Evolutionary conservation across 2,113 vertebrate genomes (phyloP), one percentile per base, ranked within the genome.

Genomic region (Pedionomus torquatus): DNA sequence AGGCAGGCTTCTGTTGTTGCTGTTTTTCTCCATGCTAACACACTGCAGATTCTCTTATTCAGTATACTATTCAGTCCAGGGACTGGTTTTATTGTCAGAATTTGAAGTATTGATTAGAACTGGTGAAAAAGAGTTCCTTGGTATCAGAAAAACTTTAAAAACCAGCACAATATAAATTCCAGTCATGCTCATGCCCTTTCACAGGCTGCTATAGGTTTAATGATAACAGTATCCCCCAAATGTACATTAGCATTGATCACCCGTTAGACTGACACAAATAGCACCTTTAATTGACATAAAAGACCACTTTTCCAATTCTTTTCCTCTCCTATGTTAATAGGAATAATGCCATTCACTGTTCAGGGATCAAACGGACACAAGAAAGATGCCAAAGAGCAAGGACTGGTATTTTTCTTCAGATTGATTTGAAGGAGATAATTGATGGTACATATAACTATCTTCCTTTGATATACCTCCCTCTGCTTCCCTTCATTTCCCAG

Each of bases 1-100:
- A 33, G 49, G 9, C 14, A 63, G 20, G 26, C 54, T 83, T 96
- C 76, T 82, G 35, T 35, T 87, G 58, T 7, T 57, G 52, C 41
- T 43, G 7, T 64, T 94, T 95, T 69, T 61, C 25, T 78, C 64
- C 33, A 39, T 83, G 46, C 35, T 89, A 92, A 39, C 43, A 68
- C 24, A 28, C 20, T 64, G 70, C 54, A 48, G 44, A 24, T 68
- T 80, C 26, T 80, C 79, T 94, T 66, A 71, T 80, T 58, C 55
- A 77, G 20, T 55, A 83, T 23, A 39, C 39, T 74, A 33, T 70
- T 80, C 60, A 78, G 60, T 64, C 10, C 69, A 89, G 55, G 24
- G 52, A 51, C 39, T 75, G 71, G 61, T 96, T 92, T 94, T 92
- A 83, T 90, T 89, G 51, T 90, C 88, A 90, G 68, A 95, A 88